Evolutionary conservation across 2,797 vertebrate genomes (phyloP).

Genomic region (Neosalanx taihuensis): DNA sequence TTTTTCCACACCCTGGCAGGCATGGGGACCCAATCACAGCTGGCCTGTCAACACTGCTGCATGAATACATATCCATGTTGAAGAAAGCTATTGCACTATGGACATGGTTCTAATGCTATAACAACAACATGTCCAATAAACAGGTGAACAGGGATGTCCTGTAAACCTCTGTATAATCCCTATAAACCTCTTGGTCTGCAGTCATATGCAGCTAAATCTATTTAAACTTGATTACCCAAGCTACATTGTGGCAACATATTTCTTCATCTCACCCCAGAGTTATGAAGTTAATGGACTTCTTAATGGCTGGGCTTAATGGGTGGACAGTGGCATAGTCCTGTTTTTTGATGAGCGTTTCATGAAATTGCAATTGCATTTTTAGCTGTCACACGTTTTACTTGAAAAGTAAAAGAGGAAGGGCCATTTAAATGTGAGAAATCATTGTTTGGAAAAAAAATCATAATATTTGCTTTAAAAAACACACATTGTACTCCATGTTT

Average conservation of each 20-base stretch:
- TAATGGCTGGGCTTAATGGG: no score
- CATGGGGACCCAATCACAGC: slow-evolving; percentile 10
- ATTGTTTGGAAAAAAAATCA: neutral
- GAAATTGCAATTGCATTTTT: neutral
- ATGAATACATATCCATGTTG: neutral
- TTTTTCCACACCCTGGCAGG: slow-evolving; percentile 22
- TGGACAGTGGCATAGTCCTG: neutral
- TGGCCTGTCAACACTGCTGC: neutral
- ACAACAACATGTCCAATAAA: neutral
- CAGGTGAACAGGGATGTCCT: neutral
- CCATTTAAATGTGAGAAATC: no score
- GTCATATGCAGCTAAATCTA: neutral
- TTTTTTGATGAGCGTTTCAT: no score
- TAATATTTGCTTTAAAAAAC: neutral
- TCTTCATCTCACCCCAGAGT: no score
- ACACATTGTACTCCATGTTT: neutral
- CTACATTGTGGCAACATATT: no score
- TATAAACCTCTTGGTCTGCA: neutral
- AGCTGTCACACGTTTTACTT: neutral
- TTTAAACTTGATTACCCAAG: neutral
- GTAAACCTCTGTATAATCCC: neutral
- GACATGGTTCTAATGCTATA: neutral
- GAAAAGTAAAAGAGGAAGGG: no score
- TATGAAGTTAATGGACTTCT: no score
- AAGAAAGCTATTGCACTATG: neutral